phyloP scores from a whole-genome alignment of 2,888 invertebrate species.

The Cacoxenus indagator region DNA sequence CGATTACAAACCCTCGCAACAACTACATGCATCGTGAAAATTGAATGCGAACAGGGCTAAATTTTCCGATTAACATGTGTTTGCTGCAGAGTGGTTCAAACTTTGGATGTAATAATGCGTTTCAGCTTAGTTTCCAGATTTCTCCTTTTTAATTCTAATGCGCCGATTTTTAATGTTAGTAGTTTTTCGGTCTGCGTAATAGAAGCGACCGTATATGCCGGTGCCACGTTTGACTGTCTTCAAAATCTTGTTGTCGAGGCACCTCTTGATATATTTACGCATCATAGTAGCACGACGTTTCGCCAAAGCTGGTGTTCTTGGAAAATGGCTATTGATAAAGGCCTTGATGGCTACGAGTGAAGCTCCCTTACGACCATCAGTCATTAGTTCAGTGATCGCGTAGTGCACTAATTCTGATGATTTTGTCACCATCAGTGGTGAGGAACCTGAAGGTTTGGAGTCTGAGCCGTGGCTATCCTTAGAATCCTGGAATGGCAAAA shows the following conservation, averaged over 20 bases:
- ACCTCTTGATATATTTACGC: not conserved
- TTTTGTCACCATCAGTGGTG: too few relatives aligned
- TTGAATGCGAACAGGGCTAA: too few relatives aligned
- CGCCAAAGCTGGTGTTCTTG: not conserved
- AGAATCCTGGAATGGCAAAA: too few relatives aligned
- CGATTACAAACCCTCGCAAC: too few relatives aligned
- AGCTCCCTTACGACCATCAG: not conserved
- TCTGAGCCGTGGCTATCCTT: too few relatives aligned
- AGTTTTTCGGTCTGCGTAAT: not conserved
- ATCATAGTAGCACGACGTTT: not conserved
- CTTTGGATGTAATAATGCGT: too few relatives aligned
- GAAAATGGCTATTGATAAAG: not conserved
- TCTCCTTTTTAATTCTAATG: not conserved
- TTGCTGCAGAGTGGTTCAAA: too few relatives aligned
- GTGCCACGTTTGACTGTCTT: not conserved
- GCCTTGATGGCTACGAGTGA: not conserved
- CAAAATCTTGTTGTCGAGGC: not conserved
- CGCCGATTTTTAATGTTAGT: not conserved
- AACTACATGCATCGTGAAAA: too few relatives aligned
- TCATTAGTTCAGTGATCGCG: not conserved
- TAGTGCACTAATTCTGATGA: not conserved
- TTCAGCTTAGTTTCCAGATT: not conserved
- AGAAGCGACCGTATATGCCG: not conserved
- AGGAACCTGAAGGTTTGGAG: too few relatives aligned
- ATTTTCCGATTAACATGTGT: too few relatives aligned